Evolutionary conservation across 2,888 invertebrate genomes (phyloP), one percentile per base, ranked within the genome.

Genomic region (Plebejus anna): DNA sequence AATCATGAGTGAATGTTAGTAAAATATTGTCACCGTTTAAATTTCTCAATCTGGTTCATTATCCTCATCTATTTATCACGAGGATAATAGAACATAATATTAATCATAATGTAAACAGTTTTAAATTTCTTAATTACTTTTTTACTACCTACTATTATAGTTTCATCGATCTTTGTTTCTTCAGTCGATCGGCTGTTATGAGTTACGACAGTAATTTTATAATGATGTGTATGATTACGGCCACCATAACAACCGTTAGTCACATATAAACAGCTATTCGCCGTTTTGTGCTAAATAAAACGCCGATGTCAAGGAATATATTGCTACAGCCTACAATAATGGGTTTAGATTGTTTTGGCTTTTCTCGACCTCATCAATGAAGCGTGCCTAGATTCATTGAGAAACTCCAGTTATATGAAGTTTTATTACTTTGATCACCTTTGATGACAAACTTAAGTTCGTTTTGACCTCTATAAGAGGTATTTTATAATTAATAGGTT

Each of bases 341-440:
- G 66, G 66, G 6, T 16, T 32, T 66, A 36, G 61, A 66, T 66
- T 66, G 66, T 32, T 66, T 66, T 66, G 66, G 66, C 66, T 66
- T 66, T 66, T 66, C 13, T 32, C 66, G 66, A 66, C 66, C 66
- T 66, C 36, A 32, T 66, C 16, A 66, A 66, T 66, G 0, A 32
- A 32, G 13, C 32, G 3, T 13, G 32, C 32, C 32, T 66, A 66
- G 66, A 66, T 36, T 32, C 32, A 22, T 59, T 59, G 22, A 59
- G 1, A 22, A 59, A 16, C 22, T 59, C 22, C 7, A 61, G 66
- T 66, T 13, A 0, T 16, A 66, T 16, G 66, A 61, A 28, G 22
- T 28, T 61, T 22, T 28, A 11, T 22, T 61, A 9, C 22, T 22
- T 22, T 22, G 22, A 22, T 22, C 22, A 22, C 22, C 9, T 61